Conservation (phyloP, 2,113 vertebrate species). For the Crypturellus undulatus region DNA sequence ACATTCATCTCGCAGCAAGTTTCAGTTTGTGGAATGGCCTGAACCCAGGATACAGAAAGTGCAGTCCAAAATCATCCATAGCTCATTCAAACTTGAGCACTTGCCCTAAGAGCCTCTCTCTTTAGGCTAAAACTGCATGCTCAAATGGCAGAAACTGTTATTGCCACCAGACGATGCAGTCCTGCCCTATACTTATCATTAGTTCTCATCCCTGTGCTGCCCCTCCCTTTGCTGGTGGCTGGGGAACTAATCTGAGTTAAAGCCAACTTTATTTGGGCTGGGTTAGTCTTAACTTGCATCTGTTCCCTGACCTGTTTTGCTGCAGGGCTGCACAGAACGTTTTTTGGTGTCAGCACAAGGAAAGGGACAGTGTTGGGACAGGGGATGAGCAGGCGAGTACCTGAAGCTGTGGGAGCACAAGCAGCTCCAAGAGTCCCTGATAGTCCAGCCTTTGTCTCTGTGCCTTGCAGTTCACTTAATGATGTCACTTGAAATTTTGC, state of each 20-base stretch:
- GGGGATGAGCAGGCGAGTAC: not conserved
- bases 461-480: not conserved
- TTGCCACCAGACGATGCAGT: not conserved
- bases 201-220: not conserved
- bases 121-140: not conserved
- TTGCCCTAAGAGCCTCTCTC: not conserved
- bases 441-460: not conserved
- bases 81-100: not conserved
- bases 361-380: rapidly evolving
- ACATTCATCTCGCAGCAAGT: not conserved
- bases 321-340: not conserved
- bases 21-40: not conserved
- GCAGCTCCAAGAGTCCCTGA: not conserved
- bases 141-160: not conserved
- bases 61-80: rapidly evolving
- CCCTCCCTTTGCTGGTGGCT: slow-evolving; percentile 38
- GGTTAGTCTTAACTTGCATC: not conserved
- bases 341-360: not conserved
- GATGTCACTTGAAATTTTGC: not conserved
- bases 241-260: not conserved
- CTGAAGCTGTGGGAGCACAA: not conserved
- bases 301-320: not conserved
- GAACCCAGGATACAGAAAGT: not conserved
- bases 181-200: slow-evolving; percentile 26
- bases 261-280: slow-evolving; percentile 12